Evolutionary conservation across 2,888 invertebrate species (phyloP), one percentile per base, ranked within the genome.

Genomic region (Nymphalis urticae): DNA sequence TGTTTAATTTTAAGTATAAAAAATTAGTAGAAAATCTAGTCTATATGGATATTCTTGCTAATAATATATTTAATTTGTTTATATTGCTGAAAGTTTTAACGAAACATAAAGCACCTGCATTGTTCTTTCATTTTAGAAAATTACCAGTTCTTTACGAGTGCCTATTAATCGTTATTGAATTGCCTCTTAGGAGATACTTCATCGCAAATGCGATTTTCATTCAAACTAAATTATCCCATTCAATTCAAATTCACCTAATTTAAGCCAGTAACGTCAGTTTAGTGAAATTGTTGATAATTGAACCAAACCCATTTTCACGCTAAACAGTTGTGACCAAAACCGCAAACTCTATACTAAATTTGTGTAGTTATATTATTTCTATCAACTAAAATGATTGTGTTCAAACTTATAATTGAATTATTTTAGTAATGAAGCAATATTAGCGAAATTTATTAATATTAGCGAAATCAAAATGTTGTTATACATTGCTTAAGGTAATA

Each of bases 201-300:
- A 36, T 21, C 5, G 64, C 16, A 48, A 48, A 27, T 65, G 42
- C 50, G 36, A 51, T 50, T 65, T 50, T 24, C n/a, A 60, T 59
- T 67, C 54, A 48, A 62, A 59, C 62, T 59, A 62, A 51, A 61
- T 71, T 60, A 64, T 64, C 66, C 62, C 59, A 62, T 67, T 60
- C 60, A 60, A 42, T 63, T 60, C 53, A 64, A 56, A 62, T 61
- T 56, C 54, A 63, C 42, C 48, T 62, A 63, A 58, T 67, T 67
- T 50, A 51, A 50, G 48, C 59, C 50, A 50, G 48, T 42, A 42
- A 36, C 64, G 56, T 62, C 58, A 64, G 64, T 68, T 68, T 54
- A 48, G 64, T 54, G 58, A 64, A 64, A 68, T 64, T 68, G 64
- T 64, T 61, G 64, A 64, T 68, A 68, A 68, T 68, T 61, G 36